Conservation (phyloP, 2,797 vertebrate species). For the Cetoscarus ocellatus region DNA sequence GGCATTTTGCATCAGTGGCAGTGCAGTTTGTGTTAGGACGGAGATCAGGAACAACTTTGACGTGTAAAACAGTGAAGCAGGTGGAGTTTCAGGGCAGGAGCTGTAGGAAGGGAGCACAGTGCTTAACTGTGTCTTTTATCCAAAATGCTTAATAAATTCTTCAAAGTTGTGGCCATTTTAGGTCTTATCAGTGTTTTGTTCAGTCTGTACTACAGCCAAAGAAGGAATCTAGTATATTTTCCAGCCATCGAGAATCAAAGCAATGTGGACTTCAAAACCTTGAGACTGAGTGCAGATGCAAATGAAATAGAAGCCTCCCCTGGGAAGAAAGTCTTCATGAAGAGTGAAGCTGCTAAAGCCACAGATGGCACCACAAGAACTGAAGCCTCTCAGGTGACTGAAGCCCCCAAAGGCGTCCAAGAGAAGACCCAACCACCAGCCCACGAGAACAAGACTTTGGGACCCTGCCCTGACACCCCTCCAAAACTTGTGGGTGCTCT, state of each 20-base stretch:
- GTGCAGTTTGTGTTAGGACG: neutral
- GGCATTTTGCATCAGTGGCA: no score
- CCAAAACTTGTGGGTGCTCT: no score
- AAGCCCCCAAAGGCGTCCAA: no score
- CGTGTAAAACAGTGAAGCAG: constrained; percentile 32
- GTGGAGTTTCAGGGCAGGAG: neutral
- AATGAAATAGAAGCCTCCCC: neutral
- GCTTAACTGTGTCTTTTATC: neutral
- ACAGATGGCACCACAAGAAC: neutral
- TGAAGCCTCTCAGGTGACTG: no score
- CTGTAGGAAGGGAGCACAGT: neutral
- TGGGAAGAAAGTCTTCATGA: neutral
- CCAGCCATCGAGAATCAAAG: fast-evolving
- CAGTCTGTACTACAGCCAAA: neutral
- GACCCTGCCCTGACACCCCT: no score
- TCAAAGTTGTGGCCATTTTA: constrained; percentile 1
- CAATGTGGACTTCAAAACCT: neutral
- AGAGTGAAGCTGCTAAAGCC: neutral
- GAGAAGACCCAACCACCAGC: fast-evolving
- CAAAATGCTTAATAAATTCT: constrained; percentile 40
- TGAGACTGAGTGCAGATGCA: neutral
- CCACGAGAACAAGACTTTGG: fast-evolving
- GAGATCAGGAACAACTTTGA: constrained; percentile 26
- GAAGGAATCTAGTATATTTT: fast-evolving
- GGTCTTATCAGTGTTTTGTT: constrained; percentile 3